Evolutionary conservation across 2,888 invertebrate species (phyloP).

Genomic region (Oscheius sp.): DNA sequence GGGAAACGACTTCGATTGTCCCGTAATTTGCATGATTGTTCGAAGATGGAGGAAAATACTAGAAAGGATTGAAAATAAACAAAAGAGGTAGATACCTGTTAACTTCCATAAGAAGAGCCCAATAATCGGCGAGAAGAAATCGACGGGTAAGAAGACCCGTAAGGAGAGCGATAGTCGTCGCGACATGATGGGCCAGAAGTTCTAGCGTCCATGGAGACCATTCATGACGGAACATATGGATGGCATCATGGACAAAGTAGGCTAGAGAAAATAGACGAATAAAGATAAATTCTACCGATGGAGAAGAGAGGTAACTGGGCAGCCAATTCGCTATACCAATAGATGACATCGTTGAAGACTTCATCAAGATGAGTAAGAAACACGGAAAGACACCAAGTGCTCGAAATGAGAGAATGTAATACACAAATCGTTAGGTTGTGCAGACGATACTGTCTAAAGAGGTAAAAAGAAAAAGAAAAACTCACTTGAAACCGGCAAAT

Average conservation of each 20-base stretch:
- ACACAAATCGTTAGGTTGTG: slow-evolving; percentile 62
- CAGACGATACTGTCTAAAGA: slow-evolving; percentile 62
- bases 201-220: slow-evolving; percentile 61
- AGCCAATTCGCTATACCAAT: slow-evolving; percentile 50
- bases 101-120: slow-evolving; percentile 67
- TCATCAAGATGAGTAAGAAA: slow-evolving; percentile 40
- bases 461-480: no score
- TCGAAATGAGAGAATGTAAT: slow-evolving; percentile 58
- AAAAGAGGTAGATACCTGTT: slow-evolving; percentile 50
- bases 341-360: slow-evolving; percentile 56
- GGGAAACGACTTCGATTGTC: slow-evolving; percentile 29
- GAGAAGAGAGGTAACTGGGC: slow-evolving; percentile 57
- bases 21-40: slow-evolving; percentile 60
- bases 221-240: slow-evolving; percentile 62
- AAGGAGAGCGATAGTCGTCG: slow-evolving; percentile 41
- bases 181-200: slow-evolving; percentile 58
- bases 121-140: slow-evolving; percentile 57
- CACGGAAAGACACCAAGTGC: slow-evolving; percentile 48
- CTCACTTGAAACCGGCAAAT: slow-evolving; percentile 58
- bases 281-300: no score
- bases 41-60: slow-evolving; percentile 64
- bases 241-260: slow-evolving; percentile 63
- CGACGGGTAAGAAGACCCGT: slow-evolving; percentile 23
- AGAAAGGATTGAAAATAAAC: slow-evolving; percentile 21
- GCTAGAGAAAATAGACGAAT: slow-evolving; percentile 52